Conservation (phyloP, 2,888 invertebrate species). For the Rhaphigaster nebulosa region DNA sequence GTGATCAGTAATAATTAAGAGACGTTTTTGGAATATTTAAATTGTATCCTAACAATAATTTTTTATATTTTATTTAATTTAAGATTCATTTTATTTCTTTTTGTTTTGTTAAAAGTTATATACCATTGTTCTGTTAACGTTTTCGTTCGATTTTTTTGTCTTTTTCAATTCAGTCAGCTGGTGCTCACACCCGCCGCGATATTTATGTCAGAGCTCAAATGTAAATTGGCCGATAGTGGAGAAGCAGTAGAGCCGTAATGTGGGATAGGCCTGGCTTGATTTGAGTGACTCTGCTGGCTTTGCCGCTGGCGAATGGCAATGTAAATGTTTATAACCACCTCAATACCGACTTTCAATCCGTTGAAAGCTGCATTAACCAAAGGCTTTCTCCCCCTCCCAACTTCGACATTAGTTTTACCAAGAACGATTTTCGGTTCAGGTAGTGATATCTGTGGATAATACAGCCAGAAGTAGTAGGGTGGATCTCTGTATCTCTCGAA, state of each 20-base stretch:
- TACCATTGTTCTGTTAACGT: not conserved
- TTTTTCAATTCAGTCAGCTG: not conserved
- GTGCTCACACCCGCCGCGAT: not conserved
- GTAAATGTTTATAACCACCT: not conserved
- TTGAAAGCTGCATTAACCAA: not conserved
- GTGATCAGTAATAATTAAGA: too few relatives aligned
- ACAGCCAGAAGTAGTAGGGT: too few relatives aligned
- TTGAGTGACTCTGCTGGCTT: not conserved
- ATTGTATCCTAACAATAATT: too few relatives aligned
- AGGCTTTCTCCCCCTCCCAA: not conserved
- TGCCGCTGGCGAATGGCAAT: not conserved
- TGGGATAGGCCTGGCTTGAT: not conserved
- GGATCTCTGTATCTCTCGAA: too few relatives aligned
- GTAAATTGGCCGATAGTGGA: not conserved
- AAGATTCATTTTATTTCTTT: too few relatives aligned
- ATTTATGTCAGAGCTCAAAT: not conserved
- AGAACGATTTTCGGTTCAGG: not conserved
- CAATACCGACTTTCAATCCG: not conserved
- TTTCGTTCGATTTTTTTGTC: not conserved
- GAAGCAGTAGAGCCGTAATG: not conserved
- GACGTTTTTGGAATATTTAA: too few relatives aligned
- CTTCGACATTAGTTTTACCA: slow-evolving; percentile 1
- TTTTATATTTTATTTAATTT: too few relatives aligned
- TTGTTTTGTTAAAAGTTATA: too few relatives aligned
- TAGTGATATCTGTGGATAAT: too few relatives aligned